These are phyloP conservation scores for Rhynchotus rufescens DNA, from an alignment of 2,797 vertebrate species.

Conservation along the genomic window DNA sequence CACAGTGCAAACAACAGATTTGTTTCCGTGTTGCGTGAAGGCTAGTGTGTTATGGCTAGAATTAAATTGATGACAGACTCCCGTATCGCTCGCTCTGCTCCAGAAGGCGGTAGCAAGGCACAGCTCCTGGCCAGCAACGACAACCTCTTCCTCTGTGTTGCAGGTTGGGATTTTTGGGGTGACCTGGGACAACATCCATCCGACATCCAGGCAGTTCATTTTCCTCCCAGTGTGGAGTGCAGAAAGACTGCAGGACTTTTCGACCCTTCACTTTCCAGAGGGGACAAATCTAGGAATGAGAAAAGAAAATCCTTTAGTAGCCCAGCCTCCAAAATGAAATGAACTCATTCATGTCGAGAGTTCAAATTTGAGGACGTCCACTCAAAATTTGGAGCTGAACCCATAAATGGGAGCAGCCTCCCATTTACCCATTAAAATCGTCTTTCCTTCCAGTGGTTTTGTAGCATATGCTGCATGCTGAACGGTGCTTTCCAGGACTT, in stretches of 20 bases:
- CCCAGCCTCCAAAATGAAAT: background rate
- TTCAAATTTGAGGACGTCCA: background rate
- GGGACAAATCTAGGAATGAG: background rate
- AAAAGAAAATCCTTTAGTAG: background rate
- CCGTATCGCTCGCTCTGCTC: background rate
- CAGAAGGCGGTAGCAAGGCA: background rate
- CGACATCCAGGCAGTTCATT: background rate
- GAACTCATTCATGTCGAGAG: background rate
- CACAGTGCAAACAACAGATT: background rate
- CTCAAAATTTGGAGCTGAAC: background rate
- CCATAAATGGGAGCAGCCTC: background rate
- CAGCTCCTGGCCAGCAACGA: slow-evolving; percentile 2
- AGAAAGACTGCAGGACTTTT: background rate
- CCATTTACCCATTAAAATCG: slow-evolving; percentile 1
- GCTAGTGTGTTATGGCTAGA: background rate
- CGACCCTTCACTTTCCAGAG: background rate
- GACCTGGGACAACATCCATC: slow-evolving; percentile 35
- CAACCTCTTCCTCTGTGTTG: background rate
- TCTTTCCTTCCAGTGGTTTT: slow-evolving; percentile 47
- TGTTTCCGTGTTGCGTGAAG: background rate
- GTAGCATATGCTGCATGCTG: slow-evolving; percentile 6
- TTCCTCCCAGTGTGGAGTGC: background rate
- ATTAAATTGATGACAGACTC: slow-evolving; percentile 25
- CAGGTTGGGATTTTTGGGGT: slow-evolving; percentile 34
- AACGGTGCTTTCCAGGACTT: slow-evolving; percentile 59